These are phyloP conservation scores for Melieria crassipennis DNA, from an alignment of 2,888 invertebrate genomes.

Conservation along the genomic window DNA sequence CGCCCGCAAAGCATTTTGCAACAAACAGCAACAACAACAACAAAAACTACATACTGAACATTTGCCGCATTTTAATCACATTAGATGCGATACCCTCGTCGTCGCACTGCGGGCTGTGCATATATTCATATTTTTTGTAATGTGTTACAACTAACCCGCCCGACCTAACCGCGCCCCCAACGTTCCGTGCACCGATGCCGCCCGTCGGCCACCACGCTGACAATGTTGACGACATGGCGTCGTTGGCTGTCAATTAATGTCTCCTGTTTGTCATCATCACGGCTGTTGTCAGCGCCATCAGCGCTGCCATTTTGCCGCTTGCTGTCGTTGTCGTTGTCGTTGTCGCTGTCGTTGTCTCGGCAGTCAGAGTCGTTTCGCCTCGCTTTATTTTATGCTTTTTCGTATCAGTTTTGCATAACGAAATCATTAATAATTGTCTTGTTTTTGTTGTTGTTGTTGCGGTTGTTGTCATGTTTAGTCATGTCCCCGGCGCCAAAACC, in stretches of 20 bases:
- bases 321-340: slow-evolving; percentile 30
- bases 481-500: not conserved
- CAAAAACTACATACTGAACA: slow-evolving; percentile 3
- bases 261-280: slow-evolving; percentile 44
- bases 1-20: too few species aligned
- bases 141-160: not conserved
- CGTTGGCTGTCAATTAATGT: slow-evolving; percentile 50
- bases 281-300: slow-evolving; percentile 35
- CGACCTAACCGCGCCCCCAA: not conserved
- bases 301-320: not conserved
- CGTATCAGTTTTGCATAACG: slow-evolving; percentile 43
- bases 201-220: not conserved
- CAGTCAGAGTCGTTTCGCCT: not conserved
- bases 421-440: slow-evolving; percentile 40
- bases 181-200: not conserved
- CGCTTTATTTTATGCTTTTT: slow-evolving; percentile 29
- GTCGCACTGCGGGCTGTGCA: not conserved
- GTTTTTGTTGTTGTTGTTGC: not conserved
- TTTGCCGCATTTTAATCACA: not conserved
- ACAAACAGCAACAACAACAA: slow-evolving; percentile 6
- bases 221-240: slow-evolving; percentile 31
- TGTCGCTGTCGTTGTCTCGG: not conserved
- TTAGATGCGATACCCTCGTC: not conserved
- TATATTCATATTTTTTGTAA: not conserved
- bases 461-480: not conserved